Conservation (phyloP, 2,113 vertebrate species). For the Cnemophilus loriae region DNA sequence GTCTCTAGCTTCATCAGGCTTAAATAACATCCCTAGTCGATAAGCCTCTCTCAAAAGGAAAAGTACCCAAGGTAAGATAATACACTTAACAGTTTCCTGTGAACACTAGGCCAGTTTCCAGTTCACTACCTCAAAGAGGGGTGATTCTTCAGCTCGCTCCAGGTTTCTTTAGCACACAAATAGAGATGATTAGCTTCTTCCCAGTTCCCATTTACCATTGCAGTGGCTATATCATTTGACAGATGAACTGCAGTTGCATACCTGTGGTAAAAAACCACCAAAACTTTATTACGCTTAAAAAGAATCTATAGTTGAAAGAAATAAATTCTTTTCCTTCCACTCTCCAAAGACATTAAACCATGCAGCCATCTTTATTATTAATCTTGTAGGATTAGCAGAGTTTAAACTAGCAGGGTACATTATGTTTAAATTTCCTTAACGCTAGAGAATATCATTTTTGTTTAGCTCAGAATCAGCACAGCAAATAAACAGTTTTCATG, state of each 20-base stretch:
- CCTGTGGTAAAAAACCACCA: conserved; percentile 55
- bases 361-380: neutral
- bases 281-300: neutral
- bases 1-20: neutral
- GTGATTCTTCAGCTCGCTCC: conserved; percentile 74
- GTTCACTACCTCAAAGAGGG: conserved; percentile 78
- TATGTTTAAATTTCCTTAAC: neutral
- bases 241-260: conserved; percentile 80
- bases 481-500: neutral
- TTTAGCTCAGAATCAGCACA: neutral
- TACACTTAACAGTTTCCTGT: neutral
- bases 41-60: neutral
- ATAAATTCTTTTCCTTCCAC: neutral
- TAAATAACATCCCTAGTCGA: neutral
- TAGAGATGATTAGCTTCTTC: conserved; percentile 80
- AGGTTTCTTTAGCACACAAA: conserved; percentile 71
- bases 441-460: neutral
- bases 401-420: neutral
- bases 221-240: conserved; percentile 78
- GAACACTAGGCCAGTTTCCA: neutral
- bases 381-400: neutral
- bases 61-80: neutral
- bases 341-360: neutral
- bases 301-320: neutral
- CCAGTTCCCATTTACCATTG: conserved; percentile 85